Conservation (phyloP, 2,888 invertebrate genomes). For the Drosophila phalerata region DNA sequence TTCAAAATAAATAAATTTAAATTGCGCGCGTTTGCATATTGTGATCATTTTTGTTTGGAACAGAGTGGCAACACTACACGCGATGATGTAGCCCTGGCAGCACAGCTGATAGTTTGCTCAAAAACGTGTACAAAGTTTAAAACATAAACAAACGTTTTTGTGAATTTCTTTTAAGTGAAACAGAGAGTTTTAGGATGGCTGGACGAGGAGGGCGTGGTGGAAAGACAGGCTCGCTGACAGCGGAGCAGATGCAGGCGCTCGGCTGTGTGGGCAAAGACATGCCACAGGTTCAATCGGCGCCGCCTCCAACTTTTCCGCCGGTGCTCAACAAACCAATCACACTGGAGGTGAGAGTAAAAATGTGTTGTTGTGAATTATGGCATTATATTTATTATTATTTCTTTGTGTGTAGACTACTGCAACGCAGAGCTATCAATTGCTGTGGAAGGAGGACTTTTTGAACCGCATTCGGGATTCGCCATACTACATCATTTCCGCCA, state of each 20-base stretch:
- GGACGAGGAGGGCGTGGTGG: slow-evolving; percentile 82
- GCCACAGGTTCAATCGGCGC: slow-evolving; percentile 86
- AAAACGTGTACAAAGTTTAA: slow-evolving; percentile 52
- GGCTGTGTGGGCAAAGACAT: slow-evolving; percentile 86
- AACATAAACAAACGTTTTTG: slow-evolving; percentile 25
- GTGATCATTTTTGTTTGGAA: too few relatives aligned
- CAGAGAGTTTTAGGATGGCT: slow-evolving; percentile 73
- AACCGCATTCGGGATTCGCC: slow-evolving; percentile 90
- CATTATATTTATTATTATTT: neutral
- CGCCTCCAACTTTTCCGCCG: slow-evolving; percentile 88
- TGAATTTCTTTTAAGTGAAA: neutral
- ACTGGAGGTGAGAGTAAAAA: slow-evolving; percentile 79
- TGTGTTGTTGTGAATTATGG: too few relatives aligned
- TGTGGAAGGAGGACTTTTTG: slow-evolving; percentile 90
- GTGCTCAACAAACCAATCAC: slow-evolving; percentile 87
- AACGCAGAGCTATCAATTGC: slow-evolving; percentile 89
- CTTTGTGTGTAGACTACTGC: slow-evolving; percentile 85
- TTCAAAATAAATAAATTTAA: too few relatives aligned
- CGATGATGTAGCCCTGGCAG: slow-evolving; percentile 34
- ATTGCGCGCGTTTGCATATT: too few relatives aligned
- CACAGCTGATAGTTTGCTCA: slow-evolving; percentile 37
- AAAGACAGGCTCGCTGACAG: slow-evolving; percentile 83
- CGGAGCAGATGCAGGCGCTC: slow-evolving; percentile 84
- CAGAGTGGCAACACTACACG: neutral
- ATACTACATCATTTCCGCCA: slow-evolving; percentile 76